These are phyloP conservation scores for Brachynemurus nebulosus DNA, from an alignment of 2,888 invertebrate species.

Conservation along the genomic window DNA sequence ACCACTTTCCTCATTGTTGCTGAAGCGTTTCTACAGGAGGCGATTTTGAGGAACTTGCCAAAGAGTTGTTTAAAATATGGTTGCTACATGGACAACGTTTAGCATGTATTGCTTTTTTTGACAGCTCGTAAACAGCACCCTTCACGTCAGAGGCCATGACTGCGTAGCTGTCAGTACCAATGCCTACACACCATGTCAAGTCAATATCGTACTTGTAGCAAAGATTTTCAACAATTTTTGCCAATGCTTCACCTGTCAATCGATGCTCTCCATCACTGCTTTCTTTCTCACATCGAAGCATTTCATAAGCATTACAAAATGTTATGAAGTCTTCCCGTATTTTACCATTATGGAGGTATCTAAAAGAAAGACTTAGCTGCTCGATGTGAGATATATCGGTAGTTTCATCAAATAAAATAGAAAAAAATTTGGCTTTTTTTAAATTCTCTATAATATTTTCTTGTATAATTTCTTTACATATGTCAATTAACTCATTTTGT, in stretches of 20 bases:
- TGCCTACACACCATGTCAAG: constrained; percentile 15
- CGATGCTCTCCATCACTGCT: constrained; percentile 15
- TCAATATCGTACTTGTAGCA: background rate
- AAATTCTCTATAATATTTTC: constrained; percentile 14
- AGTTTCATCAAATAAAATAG: constrained; percentile 22
- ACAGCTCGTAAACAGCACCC: constrained; percentile 20
- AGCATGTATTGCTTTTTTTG: constrained; percentile 18
- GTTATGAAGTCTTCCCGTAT: constrained; percentile 18
- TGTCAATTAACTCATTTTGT: constrained; percentile 21
- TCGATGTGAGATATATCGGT: constrained; percentile 20
- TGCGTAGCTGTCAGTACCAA: constrained; percentile 22
- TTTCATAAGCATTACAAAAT: constrained; percentile 18
- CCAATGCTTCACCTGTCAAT: constrained; percentile 19
- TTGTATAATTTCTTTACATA: constrained; percentile 18
- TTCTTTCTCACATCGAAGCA: constrained; percentile 14
- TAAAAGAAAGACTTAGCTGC: constrained; percentile 20
- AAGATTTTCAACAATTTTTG: constrained; percentile 13
- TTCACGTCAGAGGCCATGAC: constrained; percentile 22
- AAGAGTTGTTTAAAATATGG: constrained; percentile 21
- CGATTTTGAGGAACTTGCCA: constrained; percentile 19
- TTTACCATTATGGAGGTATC: constrained; percentile 16
- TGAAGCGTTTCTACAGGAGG: constrained; percentile 16
- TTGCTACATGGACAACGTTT: constrained; percentile 21
- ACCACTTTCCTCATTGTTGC: constrained; percentile 18
- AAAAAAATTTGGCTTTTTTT: constrained; percentile 16